These are phyloP conservation scores for Passer domesticus DNA, from an alignment of 2,113 vertebrate genomes.

Conservation along the genomic window DNA sequence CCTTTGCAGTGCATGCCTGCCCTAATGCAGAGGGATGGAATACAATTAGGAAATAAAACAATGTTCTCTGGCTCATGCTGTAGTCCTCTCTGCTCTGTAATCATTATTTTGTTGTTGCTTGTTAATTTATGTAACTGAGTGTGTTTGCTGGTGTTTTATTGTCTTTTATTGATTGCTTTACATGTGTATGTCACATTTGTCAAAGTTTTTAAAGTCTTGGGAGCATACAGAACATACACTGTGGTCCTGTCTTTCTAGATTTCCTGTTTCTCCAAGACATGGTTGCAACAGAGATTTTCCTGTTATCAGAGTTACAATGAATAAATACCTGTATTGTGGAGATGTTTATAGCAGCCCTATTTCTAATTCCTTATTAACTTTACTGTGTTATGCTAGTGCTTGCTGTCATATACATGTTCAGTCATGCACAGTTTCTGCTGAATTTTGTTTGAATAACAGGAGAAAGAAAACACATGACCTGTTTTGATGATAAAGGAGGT, in stretches of 20 bases:
- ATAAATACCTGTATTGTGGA: background rate
- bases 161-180: background rate
- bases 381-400: background rate
- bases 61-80: rapidly evolving
- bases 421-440: background rate
- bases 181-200: background rate
- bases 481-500: background rate
- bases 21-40: background rate
- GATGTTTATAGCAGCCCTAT: background rate
- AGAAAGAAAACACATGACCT: background rate
- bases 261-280: background rate
- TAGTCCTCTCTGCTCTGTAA: background rate
- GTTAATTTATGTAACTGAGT: background rate
- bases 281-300: background rate
- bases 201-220: background rate
- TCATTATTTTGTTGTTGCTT: background rate
- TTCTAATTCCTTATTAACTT: background rate
- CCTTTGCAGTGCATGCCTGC: rapidly evolving
- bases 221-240: background rate
- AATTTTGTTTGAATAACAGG: background rate
- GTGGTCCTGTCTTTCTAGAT: background rate
- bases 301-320: background rate
- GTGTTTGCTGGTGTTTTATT: background rate
- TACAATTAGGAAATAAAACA: background rate
- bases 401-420: background rate